Percentiles rank a stretch among this genome's conserved stretches.
phyloP scores from a whole-genome alignment of 2,888 invertebrate species.

The Noctua comes region DNA sequence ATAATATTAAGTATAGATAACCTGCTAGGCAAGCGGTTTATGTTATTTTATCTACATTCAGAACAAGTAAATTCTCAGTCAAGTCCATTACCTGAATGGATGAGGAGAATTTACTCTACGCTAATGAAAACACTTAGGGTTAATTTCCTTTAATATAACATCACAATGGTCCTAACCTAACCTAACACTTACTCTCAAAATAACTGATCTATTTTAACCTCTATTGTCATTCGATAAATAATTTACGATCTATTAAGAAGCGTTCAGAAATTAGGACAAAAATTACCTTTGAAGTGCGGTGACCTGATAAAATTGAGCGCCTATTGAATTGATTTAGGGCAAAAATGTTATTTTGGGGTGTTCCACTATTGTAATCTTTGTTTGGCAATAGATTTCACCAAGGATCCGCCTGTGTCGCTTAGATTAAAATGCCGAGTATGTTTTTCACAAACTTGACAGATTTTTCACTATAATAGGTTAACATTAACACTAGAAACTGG shows the following conservation, averaged over 20 bases:
- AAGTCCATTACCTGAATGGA: not conserved
- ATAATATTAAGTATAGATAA: no score
- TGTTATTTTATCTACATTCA: not conserved
- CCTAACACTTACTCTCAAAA: constrained; percentile 12
- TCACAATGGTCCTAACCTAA: not conserved
- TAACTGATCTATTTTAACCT: constrained; percentile 11
- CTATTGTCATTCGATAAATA: constrained; percentile 25
- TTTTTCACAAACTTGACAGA: no score
- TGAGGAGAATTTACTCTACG: not conserved
- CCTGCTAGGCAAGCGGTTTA: not conserved
- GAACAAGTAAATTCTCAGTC: not conserved
- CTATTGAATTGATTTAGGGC: constrained; percentile 41
- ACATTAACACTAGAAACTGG: no score
- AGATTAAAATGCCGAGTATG: not conserved
- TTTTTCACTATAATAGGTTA: not conserved
- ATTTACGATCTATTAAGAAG: constrained; percentile 35
- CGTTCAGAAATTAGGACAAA: constrained; percentile 49
- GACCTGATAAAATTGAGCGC: constrained; percentile 52
- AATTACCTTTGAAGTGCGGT: constrained; percentile 41
- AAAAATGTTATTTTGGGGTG: constrained; percentile 5
- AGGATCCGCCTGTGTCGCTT: not conserved
- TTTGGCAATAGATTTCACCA: not conserved
- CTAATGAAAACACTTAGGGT: not conserved
- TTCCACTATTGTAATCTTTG: not conserved
- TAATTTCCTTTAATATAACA: not conserved